phyloP scores from a whole-genome alignment of 2,113 vertebrate species.

The Saguinus imperator region DNA sequence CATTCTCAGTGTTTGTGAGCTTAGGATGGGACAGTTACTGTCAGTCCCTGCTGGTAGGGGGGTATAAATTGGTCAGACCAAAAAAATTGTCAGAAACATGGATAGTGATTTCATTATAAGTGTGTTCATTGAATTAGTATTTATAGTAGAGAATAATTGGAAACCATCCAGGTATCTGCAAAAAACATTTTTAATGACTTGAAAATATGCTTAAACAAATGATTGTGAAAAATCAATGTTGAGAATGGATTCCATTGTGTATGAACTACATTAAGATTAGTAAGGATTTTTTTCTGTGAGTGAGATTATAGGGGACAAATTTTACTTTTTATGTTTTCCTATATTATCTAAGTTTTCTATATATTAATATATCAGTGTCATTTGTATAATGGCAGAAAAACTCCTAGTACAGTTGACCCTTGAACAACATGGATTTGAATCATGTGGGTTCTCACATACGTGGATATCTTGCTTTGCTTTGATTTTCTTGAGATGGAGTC shows the following conservation, averaged over 20 bases:
- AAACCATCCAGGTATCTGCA: not conserved
- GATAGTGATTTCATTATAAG: not conserved
- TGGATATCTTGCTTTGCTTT: not conserved
- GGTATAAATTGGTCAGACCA: not conserved
- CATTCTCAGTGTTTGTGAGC: conserved; percentile 7
- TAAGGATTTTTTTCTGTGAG: not conserved
- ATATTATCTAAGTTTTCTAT: not conserved
- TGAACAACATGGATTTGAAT: not conserved
- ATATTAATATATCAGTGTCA: not conserved
- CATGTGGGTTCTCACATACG: not conserved
- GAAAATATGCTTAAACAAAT: not conserved
- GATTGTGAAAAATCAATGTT: not conserved
- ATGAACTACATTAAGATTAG: not conserved
- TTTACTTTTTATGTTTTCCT: not conserved
- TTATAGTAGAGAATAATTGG: conserved; percentile 8
- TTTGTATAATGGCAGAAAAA: not conserved
- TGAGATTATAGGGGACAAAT: not conserved
- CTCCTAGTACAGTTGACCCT: not conserved
- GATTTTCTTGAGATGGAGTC: too few species aligned
- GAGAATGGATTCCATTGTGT: not conserved
- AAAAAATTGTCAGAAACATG: not conserved
- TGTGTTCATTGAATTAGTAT: conserved; percentile 6
- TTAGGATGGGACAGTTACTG: not conserved
- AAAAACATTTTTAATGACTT: not conserved
- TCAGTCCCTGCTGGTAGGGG: not conserved